Conservation (phyloP, 53 echinoderm and acorn worm species). For the Hippasteria phrygiana region DNA sequence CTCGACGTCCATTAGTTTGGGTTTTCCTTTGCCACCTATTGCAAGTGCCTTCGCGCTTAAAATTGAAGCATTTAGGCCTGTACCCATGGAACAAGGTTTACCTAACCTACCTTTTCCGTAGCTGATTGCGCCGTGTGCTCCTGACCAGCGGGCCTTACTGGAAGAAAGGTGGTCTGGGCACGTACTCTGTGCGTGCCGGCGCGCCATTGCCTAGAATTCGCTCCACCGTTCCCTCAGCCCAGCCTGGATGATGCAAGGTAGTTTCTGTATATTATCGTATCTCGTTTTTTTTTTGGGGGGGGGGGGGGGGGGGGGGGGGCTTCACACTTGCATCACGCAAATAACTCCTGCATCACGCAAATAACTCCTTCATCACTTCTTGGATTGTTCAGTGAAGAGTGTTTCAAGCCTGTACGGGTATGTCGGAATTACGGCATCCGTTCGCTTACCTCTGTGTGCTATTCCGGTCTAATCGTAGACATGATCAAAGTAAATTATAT, state of each 20-base stretch:
- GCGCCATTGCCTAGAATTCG: background rate
- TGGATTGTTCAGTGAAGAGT: background rate
- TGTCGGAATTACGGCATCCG: too few species aligned
- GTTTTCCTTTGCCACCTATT: background rate
- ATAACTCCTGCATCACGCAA: background rate
- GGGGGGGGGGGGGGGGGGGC: background rate
- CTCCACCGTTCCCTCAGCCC: background rate
- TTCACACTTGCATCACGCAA: too few species aligned
- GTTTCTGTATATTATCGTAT: too few species aligned
- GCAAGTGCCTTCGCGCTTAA: background rate
- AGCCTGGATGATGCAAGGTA: background rate
- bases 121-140: background rate
- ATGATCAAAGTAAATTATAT: too few species aligned
- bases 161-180: background rate
- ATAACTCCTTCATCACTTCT: background rate
- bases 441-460: too few species aligned
- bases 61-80: too few species aligned
- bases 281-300: background rate
- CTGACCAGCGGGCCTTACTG: background rate
- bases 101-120: background rate
- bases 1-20: conserved; percentile 9
- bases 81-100: too few species aligned
- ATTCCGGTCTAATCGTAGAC: too few species aligned
- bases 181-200: background rate
- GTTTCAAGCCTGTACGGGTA: background rate